Conservation (phyloP, 2,888 invertebrate species). For the Apoderus coryli region DNA sequence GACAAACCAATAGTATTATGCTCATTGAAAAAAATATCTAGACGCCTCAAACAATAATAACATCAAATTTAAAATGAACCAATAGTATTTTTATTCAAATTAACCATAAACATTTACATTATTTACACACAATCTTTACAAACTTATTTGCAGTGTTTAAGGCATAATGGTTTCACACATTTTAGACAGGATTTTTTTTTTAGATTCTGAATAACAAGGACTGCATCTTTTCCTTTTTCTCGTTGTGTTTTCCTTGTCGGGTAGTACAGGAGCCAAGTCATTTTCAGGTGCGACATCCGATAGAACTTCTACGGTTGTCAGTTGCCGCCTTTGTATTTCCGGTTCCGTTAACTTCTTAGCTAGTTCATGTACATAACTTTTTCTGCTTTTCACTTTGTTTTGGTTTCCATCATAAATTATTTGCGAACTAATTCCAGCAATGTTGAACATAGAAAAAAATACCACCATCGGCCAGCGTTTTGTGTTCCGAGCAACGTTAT, state of each 20-base stretch:
- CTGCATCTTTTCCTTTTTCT: slow-evolving; percentile 2
- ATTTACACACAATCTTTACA: slow-evolving; percentile 3
- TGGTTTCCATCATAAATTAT: slow-evolving; percentile 1
- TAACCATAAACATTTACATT: slow-evolving; percentile 1
- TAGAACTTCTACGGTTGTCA: slow-evolving; percentile 2
- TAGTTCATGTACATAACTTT: slow-evolving; percentile 1
- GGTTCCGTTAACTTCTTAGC: slow-evolving; percentile 1
- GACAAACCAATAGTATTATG: background rate
- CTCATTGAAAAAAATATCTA: no score
- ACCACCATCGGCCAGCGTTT: slow-evolving; percentile 2
- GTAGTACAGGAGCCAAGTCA: slow-evolving; percentile 2
- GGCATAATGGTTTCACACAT: slow-evolving; percentile 1
- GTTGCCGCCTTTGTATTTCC: slow-evolving; percentile 1
- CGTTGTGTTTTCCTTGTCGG: background rate
- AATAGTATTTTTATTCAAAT: no score
- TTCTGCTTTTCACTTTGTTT: slow-evolving; percentile 3
- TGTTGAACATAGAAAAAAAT: slow-evolving; percentile 1
- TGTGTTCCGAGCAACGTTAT: slow-evolving; percentile 3
- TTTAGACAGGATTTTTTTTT: background rate
- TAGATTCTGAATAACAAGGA: background rate
- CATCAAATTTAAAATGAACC: no score
- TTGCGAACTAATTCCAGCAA: background rate
- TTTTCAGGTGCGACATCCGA: slow-evolving; percentile 3
- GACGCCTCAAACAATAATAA: no score
- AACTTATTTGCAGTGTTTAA: slow-evolving; percentile 1